phyloP scores from a whole-genome alignment of 2,113 vertebrate genomes.

The Dolichotis patagonum region DNA sequence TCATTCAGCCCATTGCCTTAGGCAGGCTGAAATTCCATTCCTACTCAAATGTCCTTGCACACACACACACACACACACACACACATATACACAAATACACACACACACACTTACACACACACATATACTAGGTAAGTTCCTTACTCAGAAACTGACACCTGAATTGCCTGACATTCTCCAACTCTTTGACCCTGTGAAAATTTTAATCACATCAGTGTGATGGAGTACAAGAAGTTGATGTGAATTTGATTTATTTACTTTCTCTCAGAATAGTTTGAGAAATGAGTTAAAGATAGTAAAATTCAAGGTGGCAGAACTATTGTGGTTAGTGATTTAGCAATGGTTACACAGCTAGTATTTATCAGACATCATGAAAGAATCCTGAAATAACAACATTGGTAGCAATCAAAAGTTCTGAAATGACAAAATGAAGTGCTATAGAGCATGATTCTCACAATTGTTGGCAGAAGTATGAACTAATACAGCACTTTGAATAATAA shows the following conservation, averaged over 20 bases:
- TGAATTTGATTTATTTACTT: slow-evolving; percentile 37
- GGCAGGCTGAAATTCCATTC: slow-evolving; percentile 37
- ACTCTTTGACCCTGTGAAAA: background rate
- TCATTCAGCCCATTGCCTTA: background rate
- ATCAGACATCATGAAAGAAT: background rate
- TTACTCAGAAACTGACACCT: slow-evolving; percentile 1
- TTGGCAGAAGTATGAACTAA: background rate
- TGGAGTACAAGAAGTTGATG: background rate
- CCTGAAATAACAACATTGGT: background rate
- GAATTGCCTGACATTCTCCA: background rate
- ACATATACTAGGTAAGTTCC: background rate
- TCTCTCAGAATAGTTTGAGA: background rate
- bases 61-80: background rate
- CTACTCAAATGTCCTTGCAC: background rate
- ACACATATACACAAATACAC: background rate
- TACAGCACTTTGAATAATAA: background rate
- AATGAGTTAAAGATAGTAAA: background rate
- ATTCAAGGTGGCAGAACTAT: background rate
- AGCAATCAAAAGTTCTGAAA: background rate
- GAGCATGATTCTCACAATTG: background rate
- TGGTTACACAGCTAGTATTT: background rate
- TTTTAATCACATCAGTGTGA: background rate
- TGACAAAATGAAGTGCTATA: background rate
- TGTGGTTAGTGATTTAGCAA: background rate
- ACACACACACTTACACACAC: background rate